A percentile compares a stretch with the other conserved stretches of the same genome.
These are phyloP conservation scores for Pemphigus obesinymphae DNA, from an alignment of 1,140 invertebrate genomes.

Conservation along the genomic window DNA sequence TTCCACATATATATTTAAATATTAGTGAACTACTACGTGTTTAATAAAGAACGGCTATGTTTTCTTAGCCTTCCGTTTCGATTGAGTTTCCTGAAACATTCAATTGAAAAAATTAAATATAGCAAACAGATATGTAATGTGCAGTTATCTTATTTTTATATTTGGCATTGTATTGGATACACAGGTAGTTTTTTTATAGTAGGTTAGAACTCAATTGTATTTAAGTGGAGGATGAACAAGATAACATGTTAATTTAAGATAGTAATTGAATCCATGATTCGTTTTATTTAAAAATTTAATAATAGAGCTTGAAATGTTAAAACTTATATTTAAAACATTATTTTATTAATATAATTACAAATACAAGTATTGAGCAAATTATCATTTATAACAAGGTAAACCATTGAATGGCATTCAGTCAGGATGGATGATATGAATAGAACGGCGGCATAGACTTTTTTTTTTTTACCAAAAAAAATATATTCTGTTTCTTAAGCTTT, in stretches of 20 bases:
- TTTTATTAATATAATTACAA: too few species aligned
- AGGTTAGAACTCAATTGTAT: background rate
- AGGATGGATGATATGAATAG: too few species aligned
- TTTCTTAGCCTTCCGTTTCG: slow-evolving; percentile 37
- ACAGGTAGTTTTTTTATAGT: background rate
- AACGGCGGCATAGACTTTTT: too few species aligned
- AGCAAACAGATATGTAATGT: background rate
- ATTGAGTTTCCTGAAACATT: slow-evolving; percentile 32
- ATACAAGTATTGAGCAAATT: too few species aligned
- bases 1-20: background rate
- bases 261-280: background rate
- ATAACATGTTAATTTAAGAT: background rate
- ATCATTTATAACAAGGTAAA: too few species aligned
- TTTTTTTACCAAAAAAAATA: too few species aligned
- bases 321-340: too few species aligned
- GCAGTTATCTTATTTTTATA: slow-evolving; percentile 4
- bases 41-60: background rate
- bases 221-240: background rate
- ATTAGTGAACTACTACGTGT: slow-evolving; percentile 23
- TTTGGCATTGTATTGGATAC: background rate
- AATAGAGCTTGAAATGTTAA: too few species aligned
- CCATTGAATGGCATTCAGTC: too few species aligned
- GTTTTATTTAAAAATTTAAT: too few species aligned
- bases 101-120: slow-evolving; percentile 2
- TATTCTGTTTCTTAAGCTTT: too few species aligned